These are phyloP conservation scores for Melanaphis sacchari DNA, from an alignment of 1,140 invertebrate genomes.

Conservation along the genomic window DNA sequence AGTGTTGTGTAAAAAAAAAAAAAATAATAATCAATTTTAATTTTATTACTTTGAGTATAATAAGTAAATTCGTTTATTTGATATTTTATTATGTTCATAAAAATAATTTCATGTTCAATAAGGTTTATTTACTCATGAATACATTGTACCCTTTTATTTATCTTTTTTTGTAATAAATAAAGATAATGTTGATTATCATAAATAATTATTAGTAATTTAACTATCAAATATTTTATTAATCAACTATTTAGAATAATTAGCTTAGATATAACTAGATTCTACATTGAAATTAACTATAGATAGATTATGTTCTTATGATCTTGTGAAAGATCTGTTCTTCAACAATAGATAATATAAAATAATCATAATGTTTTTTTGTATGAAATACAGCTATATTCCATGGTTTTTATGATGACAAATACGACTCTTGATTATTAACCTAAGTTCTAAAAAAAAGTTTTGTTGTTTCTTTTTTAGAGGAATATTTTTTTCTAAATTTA, in stretches of 20 bases:
- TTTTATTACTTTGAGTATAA: background rate
- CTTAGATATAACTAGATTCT: background rate
- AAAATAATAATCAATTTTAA: background rate
- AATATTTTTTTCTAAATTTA: background rate
- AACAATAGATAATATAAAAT: too few relatives aligned
- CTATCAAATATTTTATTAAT: background rate
- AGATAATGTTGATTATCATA: too few relatives aligned
- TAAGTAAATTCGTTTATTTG: background rate
- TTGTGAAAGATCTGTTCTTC: too few relatives aligned
- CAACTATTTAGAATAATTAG: background rate
- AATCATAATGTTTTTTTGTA: too few relatives aligned
- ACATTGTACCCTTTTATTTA: background rate
- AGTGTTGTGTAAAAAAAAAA: conserved; percentile 58
- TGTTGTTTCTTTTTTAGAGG: background rate
- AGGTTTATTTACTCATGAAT: background rate
- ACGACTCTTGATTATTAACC: background rate
- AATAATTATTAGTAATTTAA: background rate
- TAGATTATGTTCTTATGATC: too few relatives aligned
- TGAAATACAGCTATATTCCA: too few relatives aligned
- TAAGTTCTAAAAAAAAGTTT: background rate
- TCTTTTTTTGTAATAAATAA: too few relatives aligned
- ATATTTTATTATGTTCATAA: background rate
- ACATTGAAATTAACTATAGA: background rate
- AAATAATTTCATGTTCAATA: background rate
- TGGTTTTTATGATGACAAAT: background rate